Conservation (phyloP, 2,888 invertebrate species). For the Xestia c-nigrum region DNA sequence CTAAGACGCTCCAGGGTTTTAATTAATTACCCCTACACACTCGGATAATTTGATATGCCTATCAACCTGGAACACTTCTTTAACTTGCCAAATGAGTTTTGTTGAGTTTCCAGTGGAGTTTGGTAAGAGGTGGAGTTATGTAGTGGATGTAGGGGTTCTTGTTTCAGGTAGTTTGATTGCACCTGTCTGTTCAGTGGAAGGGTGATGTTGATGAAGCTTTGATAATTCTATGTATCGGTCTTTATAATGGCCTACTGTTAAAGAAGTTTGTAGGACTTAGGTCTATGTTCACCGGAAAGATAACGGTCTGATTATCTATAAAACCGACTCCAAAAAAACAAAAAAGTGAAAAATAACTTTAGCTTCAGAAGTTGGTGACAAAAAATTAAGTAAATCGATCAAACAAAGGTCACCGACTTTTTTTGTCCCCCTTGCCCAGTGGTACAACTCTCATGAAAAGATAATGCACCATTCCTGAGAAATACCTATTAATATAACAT, state of each 20-base stretch:
- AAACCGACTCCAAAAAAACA: no score
- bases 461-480: no score
- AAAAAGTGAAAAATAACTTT: no score
- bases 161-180: constrained; percentile 11
- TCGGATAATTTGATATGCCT: constrained; percentile 68
- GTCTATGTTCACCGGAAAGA: no score
- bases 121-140: constrained; percentile 1
- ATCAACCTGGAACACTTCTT: constrained; percentile 56
- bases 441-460: no score
- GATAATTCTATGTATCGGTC: neutral
- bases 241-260: neutral
- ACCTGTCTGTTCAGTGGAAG: neutral
- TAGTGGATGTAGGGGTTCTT: constrained; percentile 5
- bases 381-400: no score
- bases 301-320: no score
- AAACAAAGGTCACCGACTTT: no score
- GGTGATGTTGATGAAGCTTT: neutral
- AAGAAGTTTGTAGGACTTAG: neutral
- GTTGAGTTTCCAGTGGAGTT: constrained; percentile 46
- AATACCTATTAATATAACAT: no score
- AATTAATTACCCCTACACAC: constrained; percentile 75
- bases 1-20: constrained; percentile 76
- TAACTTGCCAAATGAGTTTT: constrained; percentile 61
- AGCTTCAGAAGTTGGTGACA: no score
- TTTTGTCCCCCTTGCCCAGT: no score